Conservation (phyloP, 2,797 vertebrate species). For the Basileuterus tristriatus region DNA sequence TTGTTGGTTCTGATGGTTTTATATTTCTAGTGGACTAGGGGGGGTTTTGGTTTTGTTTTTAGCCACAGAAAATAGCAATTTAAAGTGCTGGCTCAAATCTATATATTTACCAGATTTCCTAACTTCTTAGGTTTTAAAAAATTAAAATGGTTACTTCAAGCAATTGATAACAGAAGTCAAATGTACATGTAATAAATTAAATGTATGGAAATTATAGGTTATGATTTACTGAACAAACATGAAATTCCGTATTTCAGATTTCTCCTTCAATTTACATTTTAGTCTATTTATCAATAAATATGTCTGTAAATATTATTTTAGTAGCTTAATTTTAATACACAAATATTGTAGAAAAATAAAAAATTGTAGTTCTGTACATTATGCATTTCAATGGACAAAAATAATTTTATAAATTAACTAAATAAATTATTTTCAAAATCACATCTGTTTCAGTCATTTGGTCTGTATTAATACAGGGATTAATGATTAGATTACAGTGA, state of each 20-base stretch:
- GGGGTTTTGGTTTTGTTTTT: fast-evolving
- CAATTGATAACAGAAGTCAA: not conserved
- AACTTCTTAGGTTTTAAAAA: not conserved
- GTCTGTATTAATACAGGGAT: not conserved
- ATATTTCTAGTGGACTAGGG: not conserved
- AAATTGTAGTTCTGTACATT: not conserved
- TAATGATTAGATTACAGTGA: not conserved
- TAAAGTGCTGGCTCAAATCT: not conserved
- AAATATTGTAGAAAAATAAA: not conserved
- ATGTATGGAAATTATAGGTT: not conserved
- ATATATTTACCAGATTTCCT: not conserved
- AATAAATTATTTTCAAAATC: not conserved
- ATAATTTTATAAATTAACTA: not conserved
- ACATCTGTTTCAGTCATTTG: not conserved
- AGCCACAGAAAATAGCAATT: not conserved
- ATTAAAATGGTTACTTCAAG: not conserved
- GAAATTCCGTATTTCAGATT: not conserved
- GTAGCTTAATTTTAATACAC: not conserved
- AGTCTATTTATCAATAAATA: not conserved
- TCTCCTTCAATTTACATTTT: not conserved
- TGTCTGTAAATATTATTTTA: not conserved
- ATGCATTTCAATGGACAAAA: not conserved
- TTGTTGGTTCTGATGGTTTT: not conserved
- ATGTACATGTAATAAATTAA: not conserved
- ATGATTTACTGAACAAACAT: not conserved